Percentiles rank a stretch among this genome's conserved stretches.
phyloP scores from a whole-genome alignment of 2,888 invertebrate species.

The Cataglyphis albicans region DNA sequence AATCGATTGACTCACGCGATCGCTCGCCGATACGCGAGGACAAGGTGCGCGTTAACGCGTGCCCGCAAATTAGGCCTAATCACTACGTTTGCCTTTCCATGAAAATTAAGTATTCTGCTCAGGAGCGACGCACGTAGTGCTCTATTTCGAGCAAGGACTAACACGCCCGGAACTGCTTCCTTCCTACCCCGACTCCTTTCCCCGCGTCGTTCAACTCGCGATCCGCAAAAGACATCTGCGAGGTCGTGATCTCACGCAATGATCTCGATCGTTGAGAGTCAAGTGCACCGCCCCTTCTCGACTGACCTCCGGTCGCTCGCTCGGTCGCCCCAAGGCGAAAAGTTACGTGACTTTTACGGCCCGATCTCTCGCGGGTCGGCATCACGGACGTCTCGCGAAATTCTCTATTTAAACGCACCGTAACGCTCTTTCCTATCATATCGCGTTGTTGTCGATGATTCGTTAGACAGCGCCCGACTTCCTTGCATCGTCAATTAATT shows the following conservation, averaged over 20 bases:
- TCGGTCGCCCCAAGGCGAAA: conserved; percentile 68
- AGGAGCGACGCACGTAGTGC: conserved; percentile 56
- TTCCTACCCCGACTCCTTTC: conserved; percentile 51
- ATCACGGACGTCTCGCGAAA: conserved; percentile 60
- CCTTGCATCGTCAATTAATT: conserved; percentile 52
- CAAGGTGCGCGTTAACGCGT: conserved; percentile 16
- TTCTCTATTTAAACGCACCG: conserved; percentile 37
- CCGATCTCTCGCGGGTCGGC: conserved; percentile 54
- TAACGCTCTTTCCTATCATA: conserved; percentile 23
- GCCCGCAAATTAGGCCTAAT: conserved; percentile 38
- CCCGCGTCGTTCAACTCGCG: conserved; percentile 39
- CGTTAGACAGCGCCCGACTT: conserved; percentile 48
- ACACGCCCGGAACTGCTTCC: conserved; percentile 40
- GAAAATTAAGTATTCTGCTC: conserved; percentile 76
- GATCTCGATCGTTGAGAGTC: conserved; percentile 66
- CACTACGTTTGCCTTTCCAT: conserved; percentile 20
- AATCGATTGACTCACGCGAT: conserved; percentile 62
- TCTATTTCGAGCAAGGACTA: conserved; percentile 73
- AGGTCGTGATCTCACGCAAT: conserved; percentile 71
- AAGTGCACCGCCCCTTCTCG: conserved; percentile 56
- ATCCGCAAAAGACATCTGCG: conserved; percentile 40
- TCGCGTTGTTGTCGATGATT: conserved; percentile 10
- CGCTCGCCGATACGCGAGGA: conserved; percentile 24
- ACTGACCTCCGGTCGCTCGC: conserved; percentile 64
- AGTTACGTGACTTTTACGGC: conserved; percentile 59